Conservation (phyloP, 2,888 invertebrate species). For the Spilosoma lubricipeda region DNA sequence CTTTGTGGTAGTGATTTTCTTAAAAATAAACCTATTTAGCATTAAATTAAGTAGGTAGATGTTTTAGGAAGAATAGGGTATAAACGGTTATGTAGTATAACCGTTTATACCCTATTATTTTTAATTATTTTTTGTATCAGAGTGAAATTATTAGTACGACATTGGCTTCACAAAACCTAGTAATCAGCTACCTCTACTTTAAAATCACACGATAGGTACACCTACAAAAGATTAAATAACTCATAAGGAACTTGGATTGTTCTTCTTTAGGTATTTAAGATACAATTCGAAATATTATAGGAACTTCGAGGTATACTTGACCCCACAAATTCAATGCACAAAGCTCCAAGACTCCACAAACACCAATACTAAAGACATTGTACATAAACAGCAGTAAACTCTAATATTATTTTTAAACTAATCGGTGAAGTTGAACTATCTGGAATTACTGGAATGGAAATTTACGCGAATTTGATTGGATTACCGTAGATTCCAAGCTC, state of each 20-base stretch:
- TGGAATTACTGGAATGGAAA: background rate
- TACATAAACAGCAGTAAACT: background rate
- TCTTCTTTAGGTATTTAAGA: background rate
- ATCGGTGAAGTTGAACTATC: background rate
- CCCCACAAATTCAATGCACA: background rate
- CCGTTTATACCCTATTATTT: no score
- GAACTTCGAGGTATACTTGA: background rate
- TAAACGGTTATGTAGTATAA: no score
- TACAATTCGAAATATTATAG: background rate
- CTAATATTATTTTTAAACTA: background rate
- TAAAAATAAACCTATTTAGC: no score
- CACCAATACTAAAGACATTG: background rate
- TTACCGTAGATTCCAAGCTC: background rate
- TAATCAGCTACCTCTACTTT: no score
- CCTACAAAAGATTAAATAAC: no score
- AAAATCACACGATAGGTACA: no score
- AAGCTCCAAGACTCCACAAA: background rate
- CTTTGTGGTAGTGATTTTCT: no score
- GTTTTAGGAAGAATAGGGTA: no score
- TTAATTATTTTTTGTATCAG: no score
- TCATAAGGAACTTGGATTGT: background rate
- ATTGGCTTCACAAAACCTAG: no score
- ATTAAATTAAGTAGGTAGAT: no score
- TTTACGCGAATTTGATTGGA: background rate
- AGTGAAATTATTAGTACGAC: no score